phyloP scores from a whole-genome alignment of 2,888 invertebrate species.

The Hanleya hanleyi region DNA sequence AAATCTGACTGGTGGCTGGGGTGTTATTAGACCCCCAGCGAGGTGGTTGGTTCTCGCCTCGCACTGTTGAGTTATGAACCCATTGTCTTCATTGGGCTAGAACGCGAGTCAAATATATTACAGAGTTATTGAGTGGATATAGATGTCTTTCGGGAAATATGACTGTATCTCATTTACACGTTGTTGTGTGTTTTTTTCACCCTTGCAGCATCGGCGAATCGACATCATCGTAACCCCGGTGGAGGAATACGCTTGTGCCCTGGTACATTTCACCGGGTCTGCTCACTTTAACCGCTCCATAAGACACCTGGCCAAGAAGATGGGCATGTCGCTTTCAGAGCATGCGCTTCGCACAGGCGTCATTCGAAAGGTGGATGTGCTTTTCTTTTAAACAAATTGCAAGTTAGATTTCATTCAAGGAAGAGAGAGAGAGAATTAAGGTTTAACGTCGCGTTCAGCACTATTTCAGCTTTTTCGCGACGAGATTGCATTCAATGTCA shows the following conservation, averaged over 20 bases:
- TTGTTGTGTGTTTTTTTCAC: not conserved
- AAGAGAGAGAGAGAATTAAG: not conserved
- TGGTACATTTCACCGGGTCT: constrained; percentile 76
- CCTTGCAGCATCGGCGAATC: constrained; percentile 72
- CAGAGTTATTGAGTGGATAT: no score
- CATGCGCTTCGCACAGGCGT: constrained; percentile 73
- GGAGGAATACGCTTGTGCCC: constrained; percentile 74
- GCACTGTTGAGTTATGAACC: no score
- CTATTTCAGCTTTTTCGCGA: no score
- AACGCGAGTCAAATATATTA: no score
- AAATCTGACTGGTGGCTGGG: no score
- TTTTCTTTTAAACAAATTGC: not conserved
- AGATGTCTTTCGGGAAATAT: no score
- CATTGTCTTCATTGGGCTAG: no score
- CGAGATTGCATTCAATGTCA: no score
- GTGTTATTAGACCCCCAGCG: no score
- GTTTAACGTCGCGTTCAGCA: no score
- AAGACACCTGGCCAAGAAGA: constrained; percentile 74
- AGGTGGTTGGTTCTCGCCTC: no score
- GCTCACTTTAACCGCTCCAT: constrained; percentile 76
- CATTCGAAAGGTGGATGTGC: constrained; percentile 75
- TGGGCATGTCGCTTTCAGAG: constrained; percentile 75
- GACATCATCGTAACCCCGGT: constrained; percentile 75
- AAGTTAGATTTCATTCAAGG: not conserved
- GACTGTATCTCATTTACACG: not conserved